Base-by-base conservation (phyloP, 2,797 vertebrate genomes). In the Rhadinocentrus ornatus region DNA sequence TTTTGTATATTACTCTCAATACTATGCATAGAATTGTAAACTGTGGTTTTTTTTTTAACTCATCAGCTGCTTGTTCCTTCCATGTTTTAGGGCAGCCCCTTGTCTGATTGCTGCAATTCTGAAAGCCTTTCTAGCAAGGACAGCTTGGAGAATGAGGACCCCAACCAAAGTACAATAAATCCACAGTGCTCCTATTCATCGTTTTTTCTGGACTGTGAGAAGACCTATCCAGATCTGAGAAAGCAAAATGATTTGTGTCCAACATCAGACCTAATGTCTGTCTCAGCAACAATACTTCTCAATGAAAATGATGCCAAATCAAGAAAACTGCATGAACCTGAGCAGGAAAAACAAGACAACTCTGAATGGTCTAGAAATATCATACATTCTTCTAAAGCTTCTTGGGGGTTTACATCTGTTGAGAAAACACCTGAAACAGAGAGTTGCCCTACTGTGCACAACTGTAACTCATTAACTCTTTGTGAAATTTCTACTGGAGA, bases 41-140 rank as follows among this genome's bases (percentile, higher is more conserved):
- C 18, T 13, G 26, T 48, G 8, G 8, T 41, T 15, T 41, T 41
- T 50, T 12, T 71, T 73, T 64, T 4, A n/a, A 50, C 31, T 57
- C 0, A 53, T 72, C 62, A 62, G 11, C 44, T 59, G 24, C 71
- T 8, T 55, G 81, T 63, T 67, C n/a, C 9, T 46, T 77, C 26
- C n/a, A 53, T 69, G 7, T 87, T 87, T 72, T 78, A 99, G 97
- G 95, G 94, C 81, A 89, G 91, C 81, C 88, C 92, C 79, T 81
- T 93, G 73, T 90, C 93, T 77, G 89, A 93, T 71, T 85, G 89
- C 86, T 87, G 89, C 68, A 88, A 87, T 79, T 95, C 95, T 72
- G 96, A 96, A 80, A 97, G 95, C 67, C 77, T 96, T 62, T 96
- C 90, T 20, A 97, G 95, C 89, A 86, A 94, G 82, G 97, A 99